Evolutionary conservation across 2,888 invertebrate species (phyloP), one percentile per base, ranked within the genome.

Genomic region (Cephonodes hylas): DNA sequence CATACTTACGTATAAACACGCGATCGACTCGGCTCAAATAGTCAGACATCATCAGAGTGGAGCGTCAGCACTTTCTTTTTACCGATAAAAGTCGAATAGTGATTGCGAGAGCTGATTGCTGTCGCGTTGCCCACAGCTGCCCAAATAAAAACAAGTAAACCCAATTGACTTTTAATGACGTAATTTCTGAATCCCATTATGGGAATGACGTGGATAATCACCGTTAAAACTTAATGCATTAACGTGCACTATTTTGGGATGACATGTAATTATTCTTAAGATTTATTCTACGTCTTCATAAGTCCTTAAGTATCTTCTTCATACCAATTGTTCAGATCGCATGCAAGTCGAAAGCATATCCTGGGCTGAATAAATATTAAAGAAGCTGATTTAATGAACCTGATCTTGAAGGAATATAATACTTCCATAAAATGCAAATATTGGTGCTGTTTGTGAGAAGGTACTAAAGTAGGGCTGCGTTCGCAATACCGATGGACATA

Each of bases 121-220:
- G 53, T 56, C 53, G 58, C 56, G 42, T 60, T 61, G 74, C 45
- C 72, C 69, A 60, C 70, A 66, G 66, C 71, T 70, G 64, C 67
- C 34, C 46, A 23, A 59, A 79, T 73, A 77, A 83, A 85, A 84
- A 83, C 84, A 84, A 81, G 80, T 76, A 79, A 86, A 88, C 84
- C 80, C 78, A 83, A 86, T 86, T 84, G 82, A 82, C 82, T 81
- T 83, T 83, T 86, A 84, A 86, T 83, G 82, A 83, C 80, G 83
- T 80, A 79, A 81, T 85, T 87, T 85, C 82, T 78, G 77, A 81
- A 83, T 83, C 71, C 74, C 79, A 83, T 84, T 82, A 77, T 78
- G 44, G 73, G 76, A 70, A 76, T 67, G 72, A 70, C 68, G 78
- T 77, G 82, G 79, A 83, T 85, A 83, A 86, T 84, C 80, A 79